Base-by-base conservation (phyloP, 2,113 vertebrate species). In the Zosterops borbonicus region DNA sequence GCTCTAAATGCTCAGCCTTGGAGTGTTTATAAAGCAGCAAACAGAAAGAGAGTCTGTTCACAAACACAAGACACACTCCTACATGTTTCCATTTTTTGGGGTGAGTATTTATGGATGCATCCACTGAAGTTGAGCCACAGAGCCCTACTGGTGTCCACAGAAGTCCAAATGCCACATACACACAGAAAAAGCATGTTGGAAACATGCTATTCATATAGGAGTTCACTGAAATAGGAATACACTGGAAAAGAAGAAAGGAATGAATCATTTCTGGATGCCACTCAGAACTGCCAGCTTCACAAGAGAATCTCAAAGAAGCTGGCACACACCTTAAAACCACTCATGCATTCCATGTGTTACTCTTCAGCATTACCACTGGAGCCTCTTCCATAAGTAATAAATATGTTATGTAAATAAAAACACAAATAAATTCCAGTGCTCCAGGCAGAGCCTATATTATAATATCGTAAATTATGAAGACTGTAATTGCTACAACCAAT, bases 401-500 rank as follows among this genome's bases (percentile, higher is more conserved):
- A 87, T 58, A 65, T 17, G 41, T 71, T 91, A 64, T 64, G 89
- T 68, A 96, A 96, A 97, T 91, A 94, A 89, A 95, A 93, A 69
- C 80, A 94, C 35, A 94, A 94, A 96, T 89, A 94, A 89, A 91
- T 95, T 87, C 52, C 9, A 58, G 62, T 17, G n/a, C 94, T 94
- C 62, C 74, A 73, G 83, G 96, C 76, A 89, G 20, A 53, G 28
- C 46, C 89, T 92, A 63, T 74, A 78, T 88, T 90, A 62, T 78
- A 92, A 84, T 94, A 75, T 35, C 74, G 11, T 95, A 91, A 95
- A 97, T 95, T 95, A 94, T 73, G 37, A 85, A 76, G 77, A 65
- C 62, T 89, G 53, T 84, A 95, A 93, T 92, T 91, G 70, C 87
- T 78, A 65, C 52, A 91, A 84, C 78, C 58, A 95, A 50, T 94